Evolutionary conservation across 2,888 invertebrate species (phyloP).

Genomic region (Lymantria dispar): DNA sequence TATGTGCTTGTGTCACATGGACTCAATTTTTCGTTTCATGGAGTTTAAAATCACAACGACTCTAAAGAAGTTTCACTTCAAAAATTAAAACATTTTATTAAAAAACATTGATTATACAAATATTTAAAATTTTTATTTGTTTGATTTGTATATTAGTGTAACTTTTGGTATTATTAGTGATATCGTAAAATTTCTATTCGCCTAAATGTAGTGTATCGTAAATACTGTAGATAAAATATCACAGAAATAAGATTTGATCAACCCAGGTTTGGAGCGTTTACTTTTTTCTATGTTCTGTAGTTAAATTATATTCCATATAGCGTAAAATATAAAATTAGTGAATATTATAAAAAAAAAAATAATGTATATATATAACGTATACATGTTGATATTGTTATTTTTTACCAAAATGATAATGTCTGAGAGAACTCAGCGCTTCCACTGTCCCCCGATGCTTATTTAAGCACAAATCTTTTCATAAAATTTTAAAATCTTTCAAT

Average conservation of each 20-base stretch:
- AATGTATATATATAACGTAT: constrained; percentile 44
- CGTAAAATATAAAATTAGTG: constrained; percentile 23
- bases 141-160: not conserved
- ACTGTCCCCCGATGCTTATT: constrained; percentile 27
- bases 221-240: too few relatives aligned
- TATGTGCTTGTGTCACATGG: too few relatives aligned
- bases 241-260: constrained; percentile 8
- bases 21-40: too few relatives aligned
- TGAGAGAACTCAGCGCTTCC: constrained; percentile 20
- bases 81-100: too few relatives aligned
- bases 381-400: constrained; percentile 44
- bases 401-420: constrained; percentile 43
- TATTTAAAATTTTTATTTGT: not conserved
- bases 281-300: constrained; percentile 16
- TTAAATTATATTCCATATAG: constrained; percentile 29
- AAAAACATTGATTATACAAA: not conserved
- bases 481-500: constrained; percentile 36
- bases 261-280: constrained; percentile 13
- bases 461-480: constrained; percentile 42
- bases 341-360: constrained; percentile 20
- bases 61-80: too few relatives aligned
- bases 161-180: not conserved
- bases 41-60: too few relatives aligned
- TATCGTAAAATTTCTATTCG: not conserved
- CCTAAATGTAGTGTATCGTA: not conserved